Conservation (phyloP, 2,113 vertebrate genomes). For the Okapia johnstoni region DNA sequence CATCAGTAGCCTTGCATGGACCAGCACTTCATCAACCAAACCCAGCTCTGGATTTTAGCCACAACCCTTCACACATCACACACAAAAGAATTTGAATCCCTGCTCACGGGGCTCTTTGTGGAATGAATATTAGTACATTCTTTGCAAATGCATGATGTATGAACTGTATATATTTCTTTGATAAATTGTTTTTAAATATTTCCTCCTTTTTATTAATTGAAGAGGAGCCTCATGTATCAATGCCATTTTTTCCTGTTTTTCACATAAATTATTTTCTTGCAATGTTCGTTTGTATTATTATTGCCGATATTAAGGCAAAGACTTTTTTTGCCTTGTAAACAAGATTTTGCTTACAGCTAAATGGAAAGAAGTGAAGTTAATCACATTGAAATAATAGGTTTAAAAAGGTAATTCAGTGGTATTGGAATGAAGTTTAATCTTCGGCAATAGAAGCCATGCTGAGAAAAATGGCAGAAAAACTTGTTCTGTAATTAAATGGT, state of each 20-base stretch:
- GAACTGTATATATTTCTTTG: slow-evolving; percentile 91
- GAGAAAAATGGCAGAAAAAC: slow-evolving; percentile 83
- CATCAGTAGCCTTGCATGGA: not conserved
- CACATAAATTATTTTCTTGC: slow-evolving; percentile 95
- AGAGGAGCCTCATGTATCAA: slow-evolving; percentile 98
- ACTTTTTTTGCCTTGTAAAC: slow-evolving; percentile 84
- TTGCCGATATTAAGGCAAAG: slow-evolving; percentile 84
- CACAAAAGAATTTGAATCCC: slow-evolving; percentile 73
- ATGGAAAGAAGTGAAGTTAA: slow-evolving; percentile 88
- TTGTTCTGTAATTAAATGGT: slow-evolving; percentile 86
- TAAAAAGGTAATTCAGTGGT: slow-evolving; percentile 89
- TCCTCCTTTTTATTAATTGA: slow-evolving; percentile 99
- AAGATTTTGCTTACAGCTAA: slow-evolving; percentile 88
- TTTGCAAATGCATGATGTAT: slow-evolving; percentile 96
- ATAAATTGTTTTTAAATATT: slow-evolving; percentile 98
- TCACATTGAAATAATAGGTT: slow-evolving; percentile 88
- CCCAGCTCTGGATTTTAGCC: slow-evolving; percentile 41
- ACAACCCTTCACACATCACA: slow-evolving; percentile 63
- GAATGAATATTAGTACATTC: slow-evolving; percentile 89
- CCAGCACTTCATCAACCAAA: slow-evolving; percentile 23
- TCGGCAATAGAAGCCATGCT: slow-evolving; percentile 79
- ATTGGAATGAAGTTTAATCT: slow-evolving; percentile 86
- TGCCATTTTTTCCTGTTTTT: slow-evolving; percentile 92
- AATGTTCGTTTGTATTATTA: slow-evolving; percentile 89
- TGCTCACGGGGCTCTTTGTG: slow-evolving; percentile 84